Conservation (phyloP, 2,113 vertebrate species). For the Synodontis membranacea region DNA sequence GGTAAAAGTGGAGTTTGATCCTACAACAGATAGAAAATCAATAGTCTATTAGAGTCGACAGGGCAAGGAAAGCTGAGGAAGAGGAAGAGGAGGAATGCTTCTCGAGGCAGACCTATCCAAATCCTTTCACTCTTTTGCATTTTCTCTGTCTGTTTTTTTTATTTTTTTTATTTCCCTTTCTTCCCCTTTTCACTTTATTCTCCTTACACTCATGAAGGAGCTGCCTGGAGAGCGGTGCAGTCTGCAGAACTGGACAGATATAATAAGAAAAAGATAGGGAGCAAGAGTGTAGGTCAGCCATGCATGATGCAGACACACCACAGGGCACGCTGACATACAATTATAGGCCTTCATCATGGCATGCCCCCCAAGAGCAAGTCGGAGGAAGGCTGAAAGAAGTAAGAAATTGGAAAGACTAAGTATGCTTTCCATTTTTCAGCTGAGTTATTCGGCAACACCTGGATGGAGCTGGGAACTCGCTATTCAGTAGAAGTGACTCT, state of each 20-base stretch:
- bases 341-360: slow-evolving; percentile 80
- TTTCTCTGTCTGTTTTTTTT: slow-evolving; percentile 45
- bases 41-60: slow-evolving; percentile 91
- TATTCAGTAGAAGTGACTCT: not conserved
- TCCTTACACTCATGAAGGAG: slow-evolving; percentile 72
- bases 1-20: slow-evolving; percentile 82
- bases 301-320: slow-evolving; percentile 75
- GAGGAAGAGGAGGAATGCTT: slow-evolving; percentile 28
- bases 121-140: slow-evolving; percentile 6
- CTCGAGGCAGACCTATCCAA: not conserved
- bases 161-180: no score
- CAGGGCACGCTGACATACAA: slow-evolving; percentile 78
- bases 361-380: slow-evolving; percentile 53
- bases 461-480: not conserved
- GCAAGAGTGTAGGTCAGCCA: slow-evolving; percentile 59
- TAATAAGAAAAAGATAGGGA: slow-evolving; percentile 74
- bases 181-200: slow-evolving; percentile 45
- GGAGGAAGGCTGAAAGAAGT: not conserved
- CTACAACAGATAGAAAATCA: slow-evolving; percentile 88
- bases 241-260: slow-evolving; percentile 70
- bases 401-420: not conserved
- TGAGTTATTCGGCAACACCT: not conserved
- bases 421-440: not conserved
- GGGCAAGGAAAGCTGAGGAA: slow-evolving; percentile 63
- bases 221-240: slow-evolving; percentile 66